These are phyloP conservation scores for Diglossa brunneiventris DNA, from an alignment of 2,113 vertebrate genomes.

Conservation along the genomic window DNA sequence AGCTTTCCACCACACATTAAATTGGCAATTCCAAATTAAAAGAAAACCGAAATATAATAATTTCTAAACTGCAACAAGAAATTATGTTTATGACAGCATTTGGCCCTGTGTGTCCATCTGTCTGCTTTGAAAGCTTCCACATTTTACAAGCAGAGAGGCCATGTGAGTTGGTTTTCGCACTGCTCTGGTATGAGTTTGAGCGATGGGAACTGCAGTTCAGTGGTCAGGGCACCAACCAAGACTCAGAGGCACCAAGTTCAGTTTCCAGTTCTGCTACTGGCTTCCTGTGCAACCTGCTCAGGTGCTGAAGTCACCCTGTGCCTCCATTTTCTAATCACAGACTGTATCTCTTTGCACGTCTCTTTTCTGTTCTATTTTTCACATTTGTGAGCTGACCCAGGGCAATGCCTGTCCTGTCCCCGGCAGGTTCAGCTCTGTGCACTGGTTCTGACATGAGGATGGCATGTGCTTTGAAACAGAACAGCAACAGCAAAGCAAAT, in stretches of 20 bases:
- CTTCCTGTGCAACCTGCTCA: neutral
- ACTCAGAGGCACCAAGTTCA: neutral
- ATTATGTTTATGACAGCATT: neutral
- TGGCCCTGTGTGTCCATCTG: neutral
- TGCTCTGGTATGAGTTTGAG: neutral
- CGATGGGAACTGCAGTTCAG: neutral
- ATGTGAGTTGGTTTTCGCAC: rapidly evolving
- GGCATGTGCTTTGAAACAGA: rapidly evolving
- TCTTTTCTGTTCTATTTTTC: neutral
- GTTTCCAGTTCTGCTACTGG: neutral
- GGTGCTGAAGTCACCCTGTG: neutral
- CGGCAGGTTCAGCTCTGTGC: neutral
- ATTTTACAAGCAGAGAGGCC: neutral
- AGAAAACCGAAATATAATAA: neutral
- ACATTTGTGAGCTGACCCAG: neutral
- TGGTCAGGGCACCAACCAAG: neutral
- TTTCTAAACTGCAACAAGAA: neutral
- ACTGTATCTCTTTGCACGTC: rapidly evolving
- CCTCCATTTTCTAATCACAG: neutral
- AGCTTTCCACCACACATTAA: conserved; percentile 2
- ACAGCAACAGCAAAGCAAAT: rapidly evolving
- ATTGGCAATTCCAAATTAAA: conserved; percentile 32
- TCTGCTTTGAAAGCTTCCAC: neutral
- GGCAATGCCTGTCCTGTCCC: neutral
- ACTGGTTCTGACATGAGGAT: neutral